Evolutionary conservation across 1,140 invertebrate genomes (phyloP), one percentile per base, ranked within the genome.

Genomic region (Thalassaphorura encarpata): DNA sequence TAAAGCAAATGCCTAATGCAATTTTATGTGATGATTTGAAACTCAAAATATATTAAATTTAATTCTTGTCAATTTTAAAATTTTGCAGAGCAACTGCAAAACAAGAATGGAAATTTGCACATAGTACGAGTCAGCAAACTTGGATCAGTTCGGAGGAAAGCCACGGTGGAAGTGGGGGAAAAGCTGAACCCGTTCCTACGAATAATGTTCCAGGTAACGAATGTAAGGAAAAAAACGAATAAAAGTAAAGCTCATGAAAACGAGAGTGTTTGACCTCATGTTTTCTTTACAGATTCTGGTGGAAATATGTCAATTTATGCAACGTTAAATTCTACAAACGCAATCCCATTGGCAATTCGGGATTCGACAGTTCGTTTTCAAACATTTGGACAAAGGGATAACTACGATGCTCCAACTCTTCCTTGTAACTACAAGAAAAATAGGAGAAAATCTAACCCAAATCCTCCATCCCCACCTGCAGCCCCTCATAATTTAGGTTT

Each of bases 251-350:
- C 11, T n/a, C 33, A 36, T n/a, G 11, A 36, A 36, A 36, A 36
- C n/a, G 11, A 5, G n/a, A n/a, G n/a, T n/a, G n/a, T n/a, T n/a
- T n/a, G n/a, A n/a, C n/a, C n/a, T n/a, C n/a, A n/a, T n/a, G n/a
- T n/a, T n/a, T n/a, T n/a, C n/a, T n/a, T n/a, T n/a, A n/a, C n/a
- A n/a, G n/a, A n/a, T n/a, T n/a, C n/a, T 43, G 16, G 16, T 16
- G 50, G 51, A 21, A 58, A 50, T 27, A 59, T 58, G 56, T 63
- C 61, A 24, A 56, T 63, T 23, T 63, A 63, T 29, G 61, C 61
- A 2, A 63, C 61, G 5, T 26, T 63, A n/a, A 63, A 63, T 46
- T 58, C 56, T 1, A 54, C 48, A 2, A 58, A 63, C 18, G 49
- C 56, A 1, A 63, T 63, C 31, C 61, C 61, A 42, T 56, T 63